Evolutionary conservation across 2,797 vertebrate species (phyloP).

Genomic region (Sebastolobus altivelis): DNA sequence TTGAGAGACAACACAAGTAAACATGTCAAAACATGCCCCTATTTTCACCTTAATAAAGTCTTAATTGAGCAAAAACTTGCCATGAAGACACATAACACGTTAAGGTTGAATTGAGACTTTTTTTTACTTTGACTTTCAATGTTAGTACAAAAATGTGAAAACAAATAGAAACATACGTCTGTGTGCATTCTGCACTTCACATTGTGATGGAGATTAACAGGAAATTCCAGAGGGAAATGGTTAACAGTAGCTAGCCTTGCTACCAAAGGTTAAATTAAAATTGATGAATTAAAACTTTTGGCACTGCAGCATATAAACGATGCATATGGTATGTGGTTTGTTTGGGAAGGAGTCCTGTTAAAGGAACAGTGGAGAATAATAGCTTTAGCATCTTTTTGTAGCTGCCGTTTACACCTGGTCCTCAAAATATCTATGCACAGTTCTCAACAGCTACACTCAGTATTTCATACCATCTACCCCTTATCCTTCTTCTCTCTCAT

Average conservation of each 20-base stretch:
- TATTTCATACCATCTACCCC: not conserved
- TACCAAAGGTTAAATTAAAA: not conserved
- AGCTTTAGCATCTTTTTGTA: conserved; percentile 12
- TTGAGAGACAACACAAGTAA: conserved; percentile 3
- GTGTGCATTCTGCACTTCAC: conserved; percentile 39
- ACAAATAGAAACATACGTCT: conserved; percentile 31
- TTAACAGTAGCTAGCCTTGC: not conserved
- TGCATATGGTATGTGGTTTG: not conserved
- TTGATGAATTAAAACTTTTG: conserved; percentile 52
- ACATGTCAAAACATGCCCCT: not conserved
- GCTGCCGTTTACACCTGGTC: conserved; percentile 32
- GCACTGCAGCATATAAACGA: conserved; percentile 55
- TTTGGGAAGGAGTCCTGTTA: conserved; percentile 5
- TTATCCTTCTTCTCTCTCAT: not conserved
- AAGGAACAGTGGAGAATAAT: not conserved
- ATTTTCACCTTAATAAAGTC: not conserved
- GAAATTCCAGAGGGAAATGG: not conserved
- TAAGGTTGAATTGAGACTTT: not conserved
- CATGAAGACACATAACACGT: not conserved
- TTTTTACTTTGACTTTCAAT: conserved; percentile 46
- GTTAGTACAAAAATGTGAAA: conserved; percentile 59
- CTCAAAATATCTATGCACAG: not conserved
- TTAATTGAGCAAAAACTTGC: not conserved
- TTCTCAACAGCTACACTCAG: not conserved
- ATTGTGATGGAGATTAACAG: conserved; percentile 20